These are phyloP conservation scores for Nycticebus coucang DNA, from an alignment of 2,113 vertebrate species.

Conservation along the genomic window DNA sequence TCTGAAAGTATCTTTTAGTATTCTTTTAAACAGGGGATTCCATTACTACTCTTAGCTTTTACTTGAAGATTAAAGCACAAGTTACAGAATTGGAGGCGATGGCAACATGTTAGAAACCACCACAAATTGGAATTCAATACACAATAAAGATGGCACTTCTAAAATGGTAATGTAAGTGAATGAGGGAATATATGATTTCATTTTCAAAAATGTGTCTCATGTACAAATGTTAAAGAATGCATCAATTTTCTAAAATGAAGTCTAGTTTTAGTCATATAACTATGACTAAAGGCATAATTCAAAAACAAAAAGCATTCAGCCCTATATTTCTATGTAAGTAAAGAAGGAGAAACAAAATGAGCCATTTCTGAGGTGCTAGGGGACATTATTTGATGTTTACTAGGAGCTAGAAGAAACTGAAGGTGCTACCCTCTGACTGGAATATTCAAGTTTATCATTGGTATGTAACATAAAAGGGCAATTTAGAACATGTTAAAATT, in stretches of 20 bases:
- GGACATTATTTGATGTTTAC: conserved; percentile 54
- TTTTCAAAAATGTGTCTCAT: conserved; percentile 50
- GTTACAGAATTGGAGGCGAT: neutral
- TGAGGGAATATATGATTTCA: neutral
- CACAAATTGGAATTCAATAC: conserved; percentile 51
- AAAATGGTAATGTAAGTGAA: conserved; percentile 52
- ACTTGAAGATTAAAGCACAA: conserved; percentile 9
- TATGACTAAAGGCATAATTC: neutral
- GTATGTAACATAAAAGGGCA: conserved; percentile 67
- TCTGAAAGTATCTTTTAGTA: conserved; percentile 9
- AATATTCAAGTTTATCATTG: conserved; percentile 73
- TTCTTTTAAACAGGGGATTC: conserved; percentile 24
- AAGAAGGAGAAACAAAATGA: conserved; percentile 34
- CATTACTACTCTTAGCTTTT: conserved; percentile 12
- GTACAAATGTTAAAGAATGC: neutral
- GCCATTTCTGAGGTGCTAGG: neutral
- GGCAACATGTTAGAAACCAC: neutral
- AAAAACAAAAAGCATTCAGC: neutral
- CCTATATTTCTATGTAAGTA: neutral
- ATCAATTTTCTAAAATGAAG: neutral
- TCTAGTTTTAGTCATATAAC: neutral
- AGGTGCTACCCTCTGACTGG: conserved; percentile 52
- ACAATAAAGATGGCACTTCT: conserved; percentile 38
- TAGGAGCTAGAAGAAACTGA: conserved; percentile 37
- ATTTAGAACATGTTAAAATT: conserved; percentile 77